phyloP scores from a whole-genome alignment of 1,140 invertebrate genomes.

The Plodia interpunctella region DNA sequence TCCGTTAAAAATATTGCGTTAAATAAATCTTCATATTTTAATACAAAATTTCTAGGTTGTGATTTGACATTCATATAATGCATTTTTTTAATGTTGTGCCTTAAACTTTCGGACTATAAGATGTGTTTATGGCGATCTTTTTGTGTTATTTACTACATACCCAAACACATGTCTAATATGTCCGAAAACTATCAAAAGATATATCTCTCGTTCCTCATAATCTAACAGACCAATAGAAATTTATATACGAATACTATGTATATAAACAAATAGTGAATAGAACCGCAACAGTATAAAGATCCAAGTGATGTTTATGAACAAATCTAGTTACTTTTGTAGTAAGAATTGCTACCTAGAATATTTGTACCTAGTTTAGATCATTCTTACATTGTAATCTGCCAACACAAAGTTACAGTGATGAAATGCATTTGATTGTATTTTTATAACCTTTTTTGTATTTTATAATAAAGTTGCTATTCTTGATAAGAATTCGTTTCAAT shows the following conservation, averaged over 20 bases:
- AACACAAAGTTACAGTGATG: conserved; percentile 71
- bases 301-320: conserved; percentile 47
- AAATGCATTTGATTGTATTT: conserved; percentile 76
- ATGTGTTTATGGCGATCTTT: too few species aligned
- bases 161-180: background rate
- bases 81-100: too few species aligned
- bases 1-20: conserved; percentile 31
- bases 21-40: conserved; percentile 28
- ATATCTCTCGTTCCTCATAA: conserved; percentile 5
- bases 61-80: conserved; percentile 27
- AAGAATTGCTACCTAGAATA: conserved; percentile 50
- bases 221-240: background rate
- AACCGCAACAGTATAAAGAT: conserved; percentile 25
- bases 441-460: conserved; percentile 74
- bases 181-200: background rate
- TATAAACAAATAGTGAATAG: background rate
- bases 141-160: background rate
- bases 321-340: conserved; percentile 35
- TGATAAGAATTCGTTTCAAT: conserved; percentile 56
- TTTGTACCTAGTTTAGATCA: conserved; percentile 42
- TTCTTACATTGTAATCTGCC: conserved; percentile 40
- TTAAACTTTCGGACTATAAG: too few species aligned
- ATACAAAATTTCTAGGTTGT: conserved; percentile 56
- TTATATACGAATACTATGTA: background rate
- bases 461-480: conserved; percentile 75